Evolutionary conservation across 1,140 invertebrate species (phyloP).

Genomic region (Drepana arcuata): DNA sequence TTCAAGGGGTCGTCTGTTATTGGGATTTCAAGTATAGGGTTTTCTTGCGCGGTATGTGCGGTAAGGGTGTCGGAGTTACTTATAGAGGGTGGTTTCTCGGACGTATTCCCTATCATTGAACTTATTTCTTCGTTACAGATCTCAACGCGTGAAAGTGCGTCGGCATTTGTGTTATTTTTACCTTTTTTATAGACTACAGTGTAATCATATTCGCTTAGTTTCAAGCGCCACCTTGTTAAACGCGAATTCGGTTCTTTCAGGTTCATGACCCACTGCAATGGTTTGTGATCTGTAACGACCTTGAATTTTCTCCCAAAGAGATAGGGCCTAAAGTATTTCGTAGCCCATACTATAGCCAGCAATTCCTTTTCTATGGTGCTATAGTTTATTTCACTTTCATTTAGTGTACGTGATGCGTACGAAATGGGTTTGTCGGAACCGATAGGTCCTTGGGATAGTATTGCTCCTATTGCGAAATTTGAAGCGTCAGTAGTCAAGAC

Average conservation of each 20-base stretch:
- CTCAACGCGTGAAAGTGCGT: no score
- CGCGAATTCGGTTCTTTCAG: not conserved
- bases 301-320: not conserved
- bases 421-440: not conserved
- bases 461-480: not conserved
- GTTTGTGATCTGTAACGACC: not conserved
- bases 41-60: no score
- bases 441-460: not conserved
- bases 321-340: not conserved
- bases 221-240: not conserved
- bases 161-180: not conserved
- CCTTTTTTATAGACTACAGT: not conserved
- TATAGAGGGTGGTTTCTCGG: no score
- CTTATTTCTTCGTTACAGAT: no score
- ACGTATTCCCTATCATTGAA: no score
- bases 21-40: no score
- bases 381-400: not conserved
- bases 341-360: not conserved
- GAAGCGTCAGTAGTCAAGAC: not conserved
- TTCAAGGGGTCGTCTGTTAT: no score
- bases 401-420: not conserved
- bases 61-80: no score
- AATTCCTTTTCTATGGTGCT: not conserved
- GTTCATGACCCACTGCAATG: not conserved
- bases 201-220: not conserved